Evolutionary conservation across 2,113 vertebrate species (phyloP).

Genomic region (Pyrgilauda ruficollis): DNA sequence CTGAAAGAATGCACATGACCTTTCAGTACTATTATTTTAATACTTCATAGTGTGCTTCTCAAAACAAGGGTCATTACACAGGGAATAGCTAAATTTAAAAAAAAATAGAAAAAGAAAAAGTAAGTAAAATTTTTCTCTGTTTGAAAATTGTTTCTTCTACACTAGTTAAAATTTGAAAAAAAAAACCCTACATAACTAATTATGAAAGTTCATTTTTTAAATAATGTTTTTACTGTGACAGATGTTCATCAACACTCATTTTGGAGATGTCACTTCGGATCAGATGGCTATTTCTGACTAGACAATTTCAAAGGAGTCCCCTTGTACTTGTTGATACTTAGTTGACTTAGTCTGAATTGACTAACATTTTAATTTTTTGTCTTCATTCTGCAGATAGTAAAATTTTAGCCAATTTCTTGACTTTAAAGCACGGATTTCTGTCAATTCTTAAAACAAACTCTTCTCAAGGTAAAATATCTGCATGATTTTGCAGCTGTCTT

Average conservation of each 20-base stretch:
- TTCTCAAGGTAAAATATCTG: background rate
- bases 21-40: background rate
- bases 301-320: background rate
- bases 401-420: background rate
- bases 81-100: background rate
- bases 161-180: background rate
- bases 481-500: background rate
- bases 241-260: background rate
- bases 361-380: background rate
- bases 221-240: background rate
- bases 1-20: fast-evolving
- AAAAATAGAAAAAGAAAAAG: background rate
- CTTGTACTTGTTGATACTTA: background rate
- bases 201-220: background rate
- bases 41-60: background rate
- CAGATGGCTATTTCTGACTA: background rate
- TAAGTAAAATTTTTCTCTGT: background rate
- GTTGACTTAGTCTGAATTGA: background rate
- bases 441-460: background rate
- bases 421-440: background rate
- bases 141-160: background rate
- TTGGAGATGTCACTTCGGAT: background rate
- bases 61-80: background rate
- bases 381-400: background rate
- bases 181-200: background rate